Evolutionary conservation across 2,797 vertebrate species (phyloP), one percentile per base, ranked within the genome.

Genomic region (Rousettus madagascariensis): DNA sequence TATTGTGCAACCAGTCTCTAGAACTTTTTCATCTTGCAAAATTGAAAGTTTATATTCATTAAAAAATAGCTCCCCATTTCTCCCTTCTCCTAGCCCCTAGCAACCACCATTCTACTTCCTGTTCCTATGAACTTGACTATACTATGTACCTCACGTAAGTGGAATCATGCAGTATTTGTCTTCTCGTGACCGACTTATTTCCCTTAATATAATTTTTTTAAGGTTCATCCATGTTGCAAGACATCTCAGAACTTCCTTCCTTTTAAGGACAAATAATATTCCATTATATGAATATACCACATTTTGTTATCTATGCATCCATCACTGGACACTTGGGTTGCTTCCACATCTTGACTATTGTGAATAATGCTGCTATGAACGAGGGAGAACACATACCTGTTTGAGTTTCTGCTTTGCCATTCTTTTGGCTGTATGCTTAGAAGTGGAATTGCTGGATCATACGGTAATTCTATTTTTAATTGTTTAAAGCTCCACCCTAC

Each of bases 271-370:
- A 41, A 71, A 1, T 91, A 43, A 2, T n/a, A 26, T 3, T 83
- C 77, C 16, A 1, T 24, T 26, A 5, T 3, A 0, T 1, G 6
- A 10, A 3, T 4, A 7, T 2, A 19, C 33, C 16, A 28, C 24
- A 0, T 8, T 55, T 53, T 41, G 36, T 28, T 17, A 20, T 30
- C 46, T 4, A 16, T 19, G 43, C n/a, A 28, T 26, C 53, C 5
- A 2, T 49, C 1, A 0, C 2, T 1, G 33, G 43, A 63, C 3
- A 9, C 24, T 16, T 13, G 74, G 55, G 9, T 68, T 26, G 24
- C 72, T 61, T 63, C 68, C 8, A 0, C 26, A 30, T 46, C 51
- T 38, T 22, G 28, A 30, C 28, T 17, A 1, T 5, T 8, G 46
- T 41, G 6, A 33, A 13, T 30, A 0, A 28, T 2, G 36, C 22